Evolutionary conservation across 2,797 vertebrate species (phyloP), one percentile per base, ranked within the genome.

Genomic region (Hippopotamyrus pictus): DNA sequence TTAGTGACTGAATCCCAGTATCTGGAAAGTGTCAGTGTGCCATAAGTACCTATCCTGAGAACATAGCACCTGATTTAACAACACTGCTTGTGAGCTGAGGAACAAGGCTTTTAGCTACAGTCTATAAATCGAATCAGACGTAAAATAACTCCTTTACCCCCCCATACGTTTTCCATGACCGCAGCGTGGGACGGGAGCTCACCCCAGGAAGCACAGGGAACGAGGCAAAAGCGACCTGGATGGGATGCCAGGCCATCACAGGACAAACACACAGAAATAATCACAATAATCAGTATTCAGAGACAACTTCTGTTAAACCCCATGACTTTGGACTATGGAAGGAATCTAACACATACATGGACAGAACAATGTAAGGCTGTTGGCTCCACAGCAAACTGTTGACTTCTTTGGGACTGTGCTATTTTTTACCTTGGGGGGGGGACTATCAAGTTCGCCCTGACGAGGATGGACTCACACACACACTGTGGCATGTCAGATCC

Each of bases 71-170:
- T 79, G 33, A 79, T 79, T 41, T 79, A 41, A 79, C 41, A 79
- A 44, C 73, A 79, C 73, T 3, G 41, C 29, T 48, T 48, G 46
- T 86, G 48, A 50, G 19, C 86, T 53, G 25, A 87, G 86, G 51
- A 53, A 87, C 86, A 87, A 54, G 50, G 29, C 84, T 87, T 87
- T 87, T 57, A 37, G 50, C 73, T 79, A 79, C 73, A 41, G 41
- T 79, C 73, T 79, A 79, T 41, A 79, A 79, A 79, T 79, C 33
- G 73, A 79, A 79, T 41, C 17, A 41, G 37, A 79, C 37, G 5
- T 79, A 41, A 79, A 79, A 17, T 17, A 44, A 41, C 19, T n/a
- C 14, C 73, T 79, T 79, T 79, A 79, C 37, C 3, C 19, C 33
- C 12, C 37, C 73, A 44, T 79, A 79, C 73, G n/a, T 44, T 79